phyloP scores from a whole-genome alignment of 2,797 vertebrate species.

The Lateolabrax maculatus region DNA sequence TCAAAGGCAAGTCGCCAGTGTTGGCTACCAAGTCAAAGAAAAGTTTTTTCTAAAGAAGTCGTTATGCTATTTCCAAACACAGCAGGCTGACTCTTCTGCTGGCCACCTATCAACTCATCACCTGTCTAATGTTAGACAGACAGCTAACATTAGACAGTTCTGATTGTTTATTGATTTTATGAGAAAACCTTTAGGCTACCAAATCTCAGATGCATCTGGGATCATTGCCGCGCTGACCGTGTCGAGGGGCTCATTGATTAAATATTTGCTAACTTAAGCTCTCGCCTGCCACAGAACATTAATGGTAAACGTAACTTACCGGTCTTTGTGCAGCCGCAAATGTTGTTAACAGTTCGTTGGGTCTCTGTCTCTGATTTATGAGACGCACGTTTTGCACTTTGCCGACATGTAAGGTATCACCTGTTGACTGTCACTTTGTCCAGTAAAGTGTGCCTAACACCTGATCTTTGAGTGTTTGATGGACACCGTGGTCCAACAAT shows the following conservation, averaged over 20 bases:
- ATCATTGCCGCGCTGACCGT: not conserved
- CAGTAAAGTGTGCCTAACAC: no score
- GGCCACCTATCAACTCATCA: not conserved
- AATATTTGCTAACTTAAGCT: no score
- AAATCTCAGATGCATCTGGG: not conserved
- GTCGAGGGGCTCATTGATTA: not conserved
- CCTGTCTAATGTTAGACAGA: no score
- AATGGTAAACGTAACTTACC: no score
- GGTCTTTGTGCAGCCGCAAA: no score
- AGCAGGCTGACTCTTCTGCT: not conserved
- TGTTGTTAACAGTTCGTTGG: no score
- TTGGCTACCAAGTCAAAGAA: not conserved
- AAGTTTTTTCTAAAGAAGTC: not conserved
- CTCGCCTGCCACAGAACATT: no score
- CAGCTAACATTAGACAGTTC: not conserved
- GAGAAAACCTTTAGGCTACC: not conserved
- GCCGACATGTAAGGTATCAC: no score
- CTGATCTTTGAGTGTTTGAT: not conserved
- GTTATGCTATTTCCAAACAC: not conserved
- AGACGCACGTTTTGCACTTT: no score
- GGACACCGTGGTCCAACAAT: not conserved
- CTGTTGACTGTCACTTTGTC: no score
- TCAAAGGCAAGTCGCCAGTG: not conserved
- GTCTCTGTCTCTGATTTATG: no score
- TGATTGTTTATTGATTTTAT: not conserved